These are phyloP conservation scores for Macrochelys suwanniensis DNA, from an alignment of 2,797 vertebrate species.

Conservation along the genomic window DNA sequence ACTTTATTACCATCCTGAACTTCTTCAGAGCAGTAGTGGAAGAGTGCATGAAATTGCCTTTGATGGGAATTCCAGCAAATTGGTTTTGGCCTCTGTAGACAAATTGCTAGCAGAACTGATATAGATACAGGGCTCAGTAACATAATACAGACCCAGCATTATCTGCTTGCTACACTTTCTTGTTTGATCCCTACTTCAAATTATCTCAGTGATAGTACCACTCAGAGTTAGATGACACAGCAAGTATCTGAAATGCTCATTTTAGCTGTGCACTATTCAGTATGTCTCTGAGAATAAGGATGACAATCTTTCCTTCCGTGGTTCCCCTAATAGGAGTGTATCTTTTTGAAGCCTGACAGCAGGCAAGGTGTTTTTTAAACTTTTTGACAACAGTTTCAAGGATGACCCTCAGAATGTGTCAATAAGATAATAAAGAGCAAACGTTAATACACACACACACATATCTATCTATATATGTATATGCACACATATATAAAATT, in stretches of 20 bases:
- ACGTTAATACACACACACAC: neutral
- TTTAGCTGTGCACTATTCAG: fast-evolving
- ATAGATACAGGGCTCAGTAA: neutral
- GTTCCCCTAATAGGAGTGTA: fast-evolving
- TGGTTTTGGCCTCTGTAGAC: neutral
- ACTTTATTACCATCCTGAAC: neutral
- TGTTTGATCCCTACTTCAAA: neutral
- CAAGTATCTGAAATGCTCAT: fast-evolving
- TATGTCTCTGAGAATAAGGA: fast-evolving
- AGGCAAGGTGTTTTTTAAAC: neutral
- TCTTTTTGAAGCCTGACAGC: neutral
- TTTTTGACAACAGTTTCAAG: neutral
- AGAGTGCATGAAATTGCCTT: constrained; percentile 5
- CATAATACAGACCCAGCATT: neutral
- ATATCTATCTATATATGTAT: neutral
- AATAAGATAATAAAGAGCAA: neutral
- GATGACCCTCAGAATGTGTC: neutral
- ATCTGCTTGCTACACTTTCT: neutral
- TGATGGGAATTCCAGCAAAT: neutral
- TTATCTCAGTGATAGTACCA: fast-evolving
- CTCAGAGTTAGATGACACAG: fast-evolving
- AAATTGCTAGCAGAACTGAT: neutral
- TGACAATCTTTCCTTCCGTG: fast-evolving
- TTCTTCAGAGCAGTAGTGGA: fast-evolving
- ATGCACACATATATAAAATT: neutral